A percentile compares a stretch with the other conserved stretches of the same genome.
Conservation (phyloP, 2,113 vertebrate genomes). For the Prolemur simus region DNA sequence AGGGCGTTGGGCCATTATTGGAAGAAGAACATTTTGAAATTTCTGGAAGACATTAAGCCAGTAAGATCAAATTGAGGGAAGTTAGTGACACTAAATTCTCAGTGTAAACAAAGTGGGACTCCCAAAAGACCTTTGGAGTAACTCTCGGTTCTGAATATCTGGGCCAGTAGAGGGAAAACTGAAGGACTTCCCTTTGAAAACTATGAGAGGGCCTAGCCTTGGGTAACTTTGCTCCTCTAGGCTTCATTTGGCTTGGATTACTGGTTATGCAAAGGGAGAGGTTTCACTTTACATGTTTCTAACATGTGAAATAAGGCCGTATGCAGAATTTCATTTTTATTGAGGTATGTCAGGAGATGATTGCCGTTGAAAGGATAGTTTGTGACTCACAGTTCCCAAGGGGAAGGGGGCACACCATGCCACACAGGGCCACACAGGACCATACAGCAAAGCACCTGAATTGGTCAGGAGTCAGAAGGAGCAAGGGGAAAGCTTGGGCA, state of each 20-base stretch:
- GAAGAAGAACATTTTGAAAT: constrained; percentile 27
- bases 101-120: background rate
- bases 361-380: background rate
- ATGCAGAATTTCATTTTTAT: background rate
- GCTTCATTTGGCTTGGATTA: background rate
- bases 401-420: background rate
- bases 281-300: background rate
- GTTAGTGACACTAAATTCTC: background rate
- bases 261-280: background rate
- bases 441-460: background rate
- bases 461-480: background rate
- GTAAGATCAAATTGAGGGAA: background rate
- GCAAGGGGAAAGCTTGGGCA: background rate
- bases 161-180: background rate
- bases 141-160: background rate
- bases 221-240: background rate
- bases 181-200: background rate
- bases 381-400: background rate
- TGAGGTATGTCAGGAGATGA: background rate
- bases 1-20: background rate
- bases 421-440: background rate
- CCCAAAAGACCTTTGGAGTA: background rate
- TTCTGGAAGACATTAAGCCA: background rate
- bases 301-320: background rate
- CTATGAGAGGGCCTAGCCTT: background rate